phyloP scores from a whole-genome alignment of 2,797 vertebrate genomes.

The Choloepus didactylus region DNA sequence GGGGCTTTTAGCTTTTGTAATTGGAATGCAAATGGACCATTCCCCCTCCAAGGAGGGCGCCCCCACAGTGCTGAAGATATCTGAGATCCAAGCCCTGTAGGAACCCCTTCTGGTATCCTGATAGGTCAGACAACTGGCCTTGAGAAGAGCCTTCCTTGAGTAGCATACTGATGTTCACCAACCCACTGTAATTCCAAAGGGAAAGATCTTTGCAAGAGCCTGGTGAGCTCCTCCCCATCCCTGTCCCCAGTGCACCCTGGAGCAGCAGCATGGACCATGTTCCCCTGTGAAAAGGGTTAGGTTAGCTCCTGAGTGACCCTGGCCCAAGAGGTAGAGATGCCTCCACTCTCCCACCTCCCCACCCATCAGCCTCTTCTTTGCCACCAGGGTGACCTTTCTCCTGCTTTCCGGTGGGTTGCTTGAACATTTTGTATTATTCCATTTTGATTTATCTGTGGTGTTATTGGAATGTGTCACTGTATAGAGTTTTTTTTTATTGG shows the following conservation, averaged over 20 bases:
- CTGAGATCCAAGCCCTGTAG: neutral
- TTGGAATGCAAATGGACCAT: neutral
- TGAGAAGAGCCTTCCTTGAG: neutral
- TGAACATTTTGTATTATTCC: constrained; percentile 48
- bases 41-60: neutral
- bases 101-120: neutral
- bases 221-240: neutral
- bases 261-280: neutral
- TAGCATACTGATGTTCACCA: neutral
- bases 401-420: constrained; percentile 18
- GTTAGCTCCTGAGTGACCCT: neutral
- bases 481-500: neutral
- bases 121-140: neutral
- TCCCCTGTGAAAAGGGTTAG: neutral
- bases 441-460: constrained; percentile 31
- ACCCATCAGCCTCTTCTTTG: neutral
- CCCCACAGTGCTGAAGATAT: neutral
- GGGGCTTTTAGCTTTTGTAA: neutral
- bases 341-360: accelerated
- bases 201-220: constrained; percentile 1
- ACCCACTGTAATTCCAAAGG: neutral
- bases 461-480: constrained; percentile 43
- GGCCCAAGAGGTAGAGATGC: neutral
- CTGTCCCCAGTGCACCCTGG: neutral
- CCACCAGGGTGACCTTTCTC: neutral